Percentiles rank a stretch among this genome's conserved stretches.
phyloP scores from a whole-genome alignment of 2,113 vertebrate species.

The Danionella cerebrum region DNA sequence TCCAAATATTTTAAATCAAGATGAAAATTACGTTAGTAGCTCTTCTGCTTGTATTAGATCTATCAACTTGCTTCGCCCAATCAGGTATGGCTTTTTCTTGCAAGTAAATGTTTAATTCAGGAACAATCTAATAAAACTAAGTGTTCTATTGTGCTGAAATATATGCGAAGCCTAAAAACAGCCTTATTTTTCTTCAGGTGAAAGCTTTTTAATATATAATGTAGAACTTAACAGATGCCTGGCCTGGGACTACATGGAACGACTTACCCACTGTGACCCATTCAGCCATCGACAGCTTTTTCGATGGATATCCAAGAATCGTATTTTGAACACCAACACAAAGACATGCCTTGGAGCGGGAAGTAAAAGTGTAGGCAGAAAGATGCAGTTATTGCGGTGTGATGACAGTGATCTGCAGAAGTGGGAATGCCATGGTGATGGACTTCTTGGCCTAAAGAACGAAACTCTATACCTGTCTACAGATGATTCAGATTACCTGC shows the following conservation, averaged over 20 bases:
- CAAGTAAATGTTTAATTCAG: too few relatives aligned
- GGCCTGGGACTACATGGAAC: constrained; percentile 51
- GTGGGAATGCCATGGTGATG: constrained; percentile 86
- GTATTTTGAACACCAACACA: constrained; percentile 61
- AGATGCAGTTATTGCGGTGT: constrained; percentile 71
- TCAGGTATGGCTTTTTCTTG: constrained; percentile 42
- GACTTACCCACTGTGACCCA: constrained; percentile 49
- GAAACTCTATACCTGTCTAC: constrained; percentile 71
- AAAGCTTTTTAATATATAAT: constrained; percentile 70
- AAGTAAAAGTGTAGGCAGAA: constrained; percentile 67
- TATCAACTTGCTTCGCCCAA: constrained; percentile 18
- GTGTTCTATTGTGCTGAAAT: neutral
- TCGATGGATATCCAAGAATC: constrained; percentile 77
- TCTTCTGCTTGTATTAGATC: constrained; percentile 42
- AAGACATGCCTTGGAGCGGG: constrained; percentile 78
- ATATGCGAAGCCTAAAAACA: neutral
- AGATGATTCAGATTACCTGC: constrained; percentile 61
- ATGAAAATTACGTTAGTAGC: constrained; percentile 36
- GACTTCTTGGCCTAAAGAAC: constrained; percentile 73
- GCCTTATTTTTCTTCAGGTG: constrained; percentile 44
- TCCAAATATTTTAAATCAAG: constrained; percentile 8
- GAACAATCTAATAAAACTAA: too few relatives aligned
- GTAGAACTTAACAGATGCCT: constrained; percentile 69
- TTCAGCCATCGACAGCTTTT: constrained; percentile 64
- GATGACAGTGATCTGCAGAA: constrained; percentile 69